Base-by-base conservation (phyloP, 2,113 vertebrate species). In the Dolichotis patagonum region DNA sequence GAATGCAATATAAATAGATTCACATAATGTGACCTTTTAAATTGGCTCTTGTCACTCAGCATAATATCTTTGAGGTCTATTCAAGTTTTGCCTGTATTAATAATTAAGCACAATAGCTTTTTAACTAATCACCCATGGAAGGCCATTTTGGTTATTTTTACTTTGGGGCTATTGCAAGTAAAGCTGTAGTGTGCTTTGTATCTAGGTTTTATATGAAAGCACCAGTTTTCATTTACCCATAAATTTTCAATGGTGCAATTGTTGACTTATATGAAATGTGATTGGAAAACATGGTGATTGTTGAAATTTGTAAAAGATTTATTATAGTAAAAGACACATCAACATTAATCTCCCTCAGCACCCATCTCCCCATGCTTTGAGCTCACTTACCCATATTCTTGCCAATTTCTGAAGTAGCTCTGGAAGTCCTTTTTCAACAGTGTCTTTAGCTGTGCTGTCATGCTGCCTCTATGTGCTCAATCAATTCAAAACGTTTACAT, bases 1-100 rank as follows among this genome's bases (percentile, higher is more conserved):
- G 43, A 92, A 71, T 69, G 16, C n/a, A 93, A 60, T 87, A 41
- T 75, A 87, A 94, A 78, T 54, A 91, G 38, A 92, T 83, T 32
- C 30, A 92, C 35, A 80, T 19, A 86, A 24, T 43, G 19, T 80
- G 75, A 58, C 41, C 35, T 92, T 85, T 77, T 63, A 58, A 32
- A 43, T 6, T 69, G 63, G 12, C 5, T 52, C 67, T 65, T 62
- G 83, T 83, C 12, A 58, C 10, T 88, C 46, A 90, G 43, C 16
- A 9, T 88, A 52, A 41, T 49, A 13, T 24, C 17, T 85, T 84
- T 85, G 77, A 82, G 22, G 38, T 46, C 35, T 67, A 62, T 77
- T 19, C 26, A 43, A 67, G 60, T 92, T 69, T 86, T 26, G 10
- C 7, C 7, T 63, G 26, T 62, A 58, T 87, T 56, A 81, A 22